Base-by-base conservation (phyloP, 2,797 vertebrate species). In the Petrocephalus schoutedeni region DNA sequence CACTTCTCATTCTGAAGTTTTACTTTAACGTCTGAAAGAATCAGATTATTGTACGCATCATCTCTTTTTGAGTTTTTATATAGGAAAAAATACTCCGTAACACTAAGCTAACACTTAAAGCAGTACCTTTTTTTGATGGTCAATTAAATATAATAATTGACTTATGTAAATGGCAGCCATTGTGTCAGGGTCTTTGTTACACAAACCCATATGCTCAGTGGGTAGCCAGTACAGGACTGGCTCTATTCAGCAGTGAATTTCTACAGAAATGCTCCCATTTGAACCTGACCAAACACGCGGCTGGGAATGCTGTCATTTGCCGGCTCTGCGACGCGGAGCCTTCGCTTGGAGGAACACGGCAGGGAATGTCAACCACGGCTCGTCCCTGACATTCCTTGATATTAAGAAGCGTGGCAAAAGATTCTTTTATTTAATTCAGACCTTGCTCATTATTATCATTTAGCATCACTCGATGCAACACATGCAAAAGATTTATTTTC, bases 251-350 rank as follows among this genome's bases (percentile, higher is more conserved):
- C 9, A 28, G 45, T 84, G 80, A 51, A 84, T 84, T 87, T 87
- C 53, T 71, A 57, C 9, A 53, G 82, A 58, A n/a, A 36, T 41
- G 49, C 21, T 53, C 19, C n/a, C 80, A 28, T 54, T 57, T 49
- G 56, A 87, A 59, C 67, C 87, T 87, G 87, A 87, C 53, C 21
- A 9, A 21, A 87, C 71, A 59, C 21, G 87, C 53, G 58, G 53
- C 71, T 58, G 71, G 54, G n/a, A 56, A 49, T 19, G 53, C 53
- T 7, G 87, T 41, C 54, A 59, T 41, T 16, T 1, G 45, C 10
- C 80, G 45, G 71, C 49, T 54, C 28, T 19, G 16, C 3, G 16
- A 5, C 21, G 12, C 19, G 23, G 41, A n/a, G 21, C 49, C 7
- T 54, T 28, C 80, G 14, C 80, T 53, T 12, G 49, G 45, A 28